Evolutionary conservation across 1,140 invertebrate genomes (phyloP), one percentile per base, ranked within the genome.

Genomic region (Mylabris phalerata): DNA sequence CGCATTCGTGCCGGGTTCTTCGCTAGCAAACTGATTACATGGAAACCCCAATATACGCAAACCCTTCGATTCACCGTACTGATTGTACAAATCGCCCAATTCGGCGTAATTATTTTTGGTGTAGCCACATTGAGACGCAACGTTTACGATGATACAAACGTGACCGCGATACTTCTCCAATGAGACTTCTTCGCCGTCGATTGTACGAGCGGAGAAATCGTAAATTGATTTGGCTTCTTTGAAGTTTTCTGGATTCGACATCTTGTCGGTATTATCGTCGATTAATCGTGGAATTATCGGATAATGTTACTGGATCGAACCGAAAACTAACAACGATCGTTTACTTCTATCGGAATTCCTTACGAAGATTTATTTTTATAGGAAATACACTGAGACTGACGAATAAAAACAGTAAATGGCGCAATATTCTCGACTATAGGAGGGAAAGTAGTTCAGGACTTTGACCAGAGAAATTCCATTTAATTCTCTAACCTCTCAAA

Each of bases 11-110:
- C 86, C 87, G 1, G 89, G 89, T 76, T 93, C 91, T 73, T 90
- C 92, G 0, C 79, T 77, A 11, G 78, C 83, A 75, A 97, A 97
- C 70, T 97, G 92, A 75, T 97, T 95, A 69, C 92, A 95, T 0
- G 94, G 94, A 75, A 97, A 97, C 3, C 86, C 94, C 3, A 93
- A 72, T 64, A 95, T 91, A 67, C 80, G 81, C 57, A 93, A 75
- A 26, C 85, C 85, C 63, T 81, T 74, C 9, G 66, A 71, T 32
- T 85, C 82, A 32, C 72, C 80, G 69, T 86, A 89, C 65, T 87
- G 82, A 42, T 88, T 79, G 68, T 91, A 84, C 5, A 94, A 71
- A 54, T 83, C 77, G 26, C 84, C 84, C n/a, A 94, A 75, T 67
- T 89, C 82, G 56, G 82, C 81, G 72, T 93, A 93, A 73, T 93